Conservation (phyloP, 2,888 invertebrate genomes). For the Rhabditophanes sp. region DNA sequence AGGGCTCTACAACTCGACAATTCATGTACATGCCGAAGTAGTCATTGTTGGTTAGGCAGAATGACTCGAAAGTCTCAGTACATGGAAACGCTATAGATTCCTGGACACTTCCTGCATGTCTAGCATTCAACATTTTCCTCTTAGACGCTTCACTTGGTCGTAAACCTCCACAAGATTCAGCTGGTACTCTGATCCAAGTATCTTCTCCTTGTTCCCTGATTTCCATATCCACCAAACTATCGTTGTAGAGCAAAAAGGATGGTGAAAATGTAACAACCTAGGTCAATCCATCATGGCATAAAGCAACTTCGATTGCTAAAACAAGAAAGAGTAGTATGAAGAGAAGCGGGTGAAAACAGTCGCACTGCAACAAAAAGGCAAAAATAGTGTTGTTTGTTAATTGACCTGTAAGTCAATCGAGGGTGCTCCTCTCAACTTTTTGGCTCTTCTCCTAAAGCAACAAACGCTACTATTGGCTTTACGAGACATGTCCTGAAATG, state of each 20-base stretch:
- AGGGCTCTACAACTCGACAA: conserved; percentile 74
- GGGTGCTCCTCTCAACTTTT: too few relatives aligned
- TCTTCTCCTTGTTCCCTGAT: conserved; percentile 25
- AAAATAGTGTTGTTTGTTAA: too few relatives aligned
- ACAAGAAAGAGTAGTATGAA: too few relatives aligned
- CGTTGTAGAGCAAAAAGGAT: conserved; percentile 73
- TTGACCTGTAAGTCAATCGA: too few relatives aligned
- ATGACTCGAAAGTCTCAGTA: conserved; percentile 64
- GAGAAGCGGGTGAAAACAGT: too few relatives aligned
- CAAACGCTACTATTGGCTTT: too few relatives aligned
- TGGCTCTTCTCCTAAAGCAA: too few relatives aligned
- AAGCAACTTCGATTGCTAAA: conserved; percentile 73
- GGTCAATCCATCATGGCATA: conserved; percentile 77
- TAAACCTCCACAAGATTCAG: conserved; percentile 56
- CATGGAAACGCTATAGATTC: conserved; percentile 67
- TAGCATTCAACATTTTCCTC: conserved; percentile 50
- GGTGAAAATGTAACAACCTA: conserved; percentile 90
- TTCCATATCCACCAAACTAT: conserved; percentile 29
- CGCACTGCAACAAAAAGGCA: too few relatives aligned
- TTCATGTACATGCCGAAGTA: conserved; percentile 51
- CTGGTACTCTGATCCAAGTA: conserved; percentile 27
- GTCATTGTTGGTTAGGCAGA: conserved; percentile 17
- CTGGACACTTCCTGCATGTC: conserved; percentile 55
- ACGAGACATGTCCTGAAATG: too few relatives aligned
- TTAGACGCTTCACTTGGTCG: conserved; percentile 57